Base-by-base conservation (phyloP, 2,113 vertebrate genomes). In the Crotophaga sulcirostris region DNA sequence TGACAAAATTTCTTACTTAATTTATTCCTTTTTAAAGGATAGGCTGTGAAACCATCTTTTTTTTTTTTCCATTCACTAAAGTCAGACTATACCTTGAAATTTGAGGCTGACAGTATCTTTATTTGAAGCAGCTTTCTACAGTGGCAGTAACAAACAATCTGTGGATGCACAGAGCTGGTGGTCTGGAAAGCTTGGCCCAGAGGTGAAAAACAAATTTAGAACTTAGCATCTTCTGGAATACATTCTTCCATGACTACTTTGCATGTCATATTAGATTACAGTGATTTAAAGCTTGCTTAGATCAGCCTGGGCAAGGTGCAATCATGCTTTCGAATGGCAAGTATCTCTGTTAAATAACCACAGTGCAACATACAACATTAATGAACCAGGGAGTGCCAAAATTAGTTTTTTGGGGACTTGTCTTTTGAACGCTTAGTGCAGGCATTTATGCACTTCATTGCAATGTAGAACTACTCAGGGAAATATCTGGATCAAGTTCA, bases 1-100 rank as follows among this genome's bases (percentile, higher is more conserved):
- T 73, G 66, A 82, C 31, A 76, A 85, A 94, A 74, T 33, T 34
- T 81, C 18, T 55, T 42, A 66, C 9, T 5, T 64, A 5, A 31
- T 40, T 31, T 29, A n/a, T 80, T 76, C 58, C 2, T 34, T 74
- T 77, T 70, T 74, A 40, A 86, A 74, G 75, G 21, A 56, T 31
- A 36, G 10, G 2, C 1, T 49, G 16, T 63, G 28, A 68, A 88
- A 42, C 0, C 2, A 11, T 40, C 4, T 36, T 51, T 31, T 56
- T 10, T 58, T 55, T 55, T 34, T 75, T 75, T 44, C 13, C 10
- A 34, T 70, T 78, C 12, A 40, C 9, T 67, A 59, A 74, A 62
- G 77, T 78, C 6, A 45, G 26, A 69, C 18, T 77, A 42, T 38
- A 62, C 3, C 23, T 49, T 81, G 20, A 56, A 72, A 81, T 3